Conservation (phyloP, 2,888 invertebrate species). For the Chaetogeoica ovagalla region DNA sequence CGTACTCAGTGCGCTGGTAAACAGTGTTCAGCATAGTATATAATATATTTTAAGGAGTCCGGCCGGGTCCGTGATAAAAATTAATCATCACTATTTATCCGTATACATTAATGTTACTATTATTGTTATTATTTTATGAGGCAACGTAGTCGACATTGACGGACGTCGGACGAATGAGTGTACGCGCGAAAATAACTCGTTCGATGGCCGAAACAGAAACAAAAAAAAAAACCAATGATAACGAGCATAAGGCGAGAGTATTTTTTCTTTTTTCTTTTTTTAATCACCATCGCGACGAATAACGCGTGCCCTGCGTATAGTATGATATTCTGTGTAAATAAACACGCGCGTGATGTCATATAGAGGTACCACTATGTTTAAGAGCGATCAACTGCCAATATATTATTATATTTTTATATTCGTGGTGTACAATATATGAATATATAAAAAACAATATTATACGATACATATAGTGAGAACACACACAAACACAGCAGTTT, state of each 20-base stretch:
- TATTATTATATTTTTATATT: background rate
- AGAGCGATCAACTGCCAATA: background rate
- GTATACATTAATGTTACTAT: too few species aligned
- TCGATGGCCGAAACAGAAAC: background rate
- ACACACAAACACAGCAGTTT: background rate
- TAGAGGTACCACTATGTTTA: background rate
- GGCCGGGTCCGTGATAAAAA: too few species aligned
- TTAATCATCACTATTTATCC: too few species aligned
- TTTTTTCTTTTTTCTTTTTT: too few species aligned
- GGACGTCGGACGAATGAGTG: background rate
- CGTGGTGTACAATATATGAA: background rate
- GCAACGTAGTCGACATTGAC: background rate
- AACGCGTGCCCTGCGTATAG: background rate
- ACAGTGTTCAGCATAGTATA: too few species aligned
- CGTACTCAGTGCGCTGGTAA: too few species aligned
- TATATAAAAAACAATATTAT: too few species aligned
- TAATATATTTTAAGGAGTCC: too few species aligned
- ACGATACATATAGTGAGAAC: background rate
- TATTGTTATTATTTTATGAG: background rate
- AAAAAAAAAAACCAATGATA: background rate
- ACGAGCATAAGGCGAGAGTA: too few species aligned
- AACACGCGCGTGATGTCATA: background rate
- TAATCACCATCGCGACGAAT: background rate
- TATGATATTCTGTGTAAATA: background rate
- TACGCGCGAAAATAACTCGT: constrained; percentile 17